A percentile compares a stretch with the other conserved stretches of the same genome.
These are phyloP conservation scores for Nematostella vectensis DNA, from an alignment of 92 coral and sea anemone genomes.

Conservation along the genomic window DNA sequence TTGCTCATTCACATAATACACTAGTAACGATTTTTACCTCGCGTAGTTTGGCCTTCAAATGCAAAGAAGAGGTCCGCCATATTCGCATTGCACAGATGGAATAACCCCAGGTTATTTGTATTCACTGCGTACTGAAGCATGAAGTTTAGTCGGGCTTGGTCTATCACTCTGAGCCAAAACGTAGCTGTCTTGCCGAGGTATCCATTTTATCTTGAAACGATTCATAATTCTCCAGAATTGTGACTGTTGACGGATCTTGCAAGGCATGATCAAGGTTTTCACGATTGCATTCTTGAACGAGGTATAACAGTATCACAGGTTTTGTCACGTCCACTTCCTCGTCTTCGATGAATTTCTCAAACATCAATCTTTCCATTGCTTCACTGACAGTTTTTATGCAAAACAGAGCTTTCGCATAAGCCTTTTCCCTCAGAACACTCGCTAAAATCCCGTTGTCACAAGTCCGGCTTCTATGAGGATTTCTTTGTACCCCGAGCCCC, in stretches of 20 bases:
- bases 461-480: conserved; percentile 45
- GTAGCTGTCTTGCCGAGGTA: conserved; percentile 41
- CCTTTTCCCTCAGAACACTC: conserved; percentile 28
- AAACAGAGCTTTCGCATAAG: conserved; percentile 34
- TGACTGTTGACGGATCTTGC: too few relatives aligned
- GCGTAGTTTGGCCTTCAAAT: conserved; percentile 40
- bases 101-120: conserved; percentile 38
- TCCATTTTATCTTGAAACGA: too few relatives aligned
- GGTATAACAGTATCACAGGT: too few relatives aligned
- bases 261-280: too few relatives aligned
- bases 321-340: too few relatives aligned
- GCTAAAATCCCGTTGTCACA: conserved; percentile 31
- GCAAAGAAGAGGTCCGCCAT: conserved; percentile 39
- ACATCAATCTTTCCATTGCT: conserved; percentile 35
- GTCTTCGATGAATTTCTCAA: conserved; percentile 29
- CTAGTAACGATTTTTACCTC: conserved; percentile 30
- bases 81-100: conserved; percentile 36
- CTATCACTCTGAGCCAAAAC: conserved; percentile 45
- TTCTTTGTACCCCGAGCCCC: conserved; percentile 34
- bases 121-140: conserved; percentile 34
- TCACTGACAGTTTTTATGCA: conserved; percentile 31
- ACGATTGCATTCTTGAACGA: too few relatives aligned
- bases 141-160: conserved; percentile 19
- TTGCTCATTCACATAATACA: conserved; percentile 3
- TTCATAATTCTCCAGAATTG: too few relatives aligned